These are phyloP conservation scores for Rafetus swinhoei DNA, from an alignment of 2,113 vertebrate species.

Conservation along the genomic window DNA sequence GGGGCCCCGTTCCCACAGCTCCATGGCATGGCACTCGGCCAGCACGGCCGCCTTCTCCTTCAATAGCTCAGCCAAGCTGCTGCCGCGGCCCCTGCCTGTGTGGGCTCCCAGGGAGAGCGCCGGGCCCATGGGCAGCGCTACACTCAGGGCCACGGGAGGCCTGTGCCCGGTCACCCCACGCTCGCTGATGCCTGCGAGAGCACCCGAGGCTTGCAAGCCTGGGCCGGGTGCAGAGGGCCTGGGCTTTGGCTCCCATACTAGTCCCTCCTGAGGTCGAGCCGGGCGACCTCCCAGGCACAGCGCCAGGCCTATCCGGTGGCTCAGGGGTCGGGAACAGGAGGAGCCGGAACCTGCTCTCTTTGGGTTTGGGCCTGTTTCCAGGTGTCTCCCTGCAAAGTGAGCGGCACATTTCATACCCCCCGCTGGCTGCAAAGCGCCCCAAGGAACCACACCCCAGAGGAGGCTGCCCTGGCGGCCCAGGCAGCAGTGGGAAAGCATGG, in stretches of 20 bases:
- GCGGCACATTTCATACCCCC: neutral
- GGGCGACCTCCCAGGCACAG: neutral
- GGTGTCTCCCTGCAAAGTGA: neutral
- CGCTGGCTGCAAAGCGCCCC: neutral
- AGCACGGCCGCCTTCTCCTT: constrained; percentile 71
- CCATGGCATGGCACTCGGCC: constrained; percentile 69
- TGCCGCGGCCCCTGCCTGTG: neutral
- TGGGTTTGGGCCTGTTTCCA: neutral
- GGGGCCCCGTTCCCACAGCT: constrained; percentile 72
- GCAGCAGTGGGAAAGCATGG: neutral
- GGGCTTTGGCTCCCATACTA: neutral
- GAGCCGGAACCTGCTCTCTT: neutral
- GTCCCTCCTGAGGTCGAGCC: neutral
- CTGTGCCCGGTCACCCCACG: neutral
- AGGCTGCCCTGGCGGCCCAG: neutral
- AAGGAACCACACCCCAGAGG: neutral
- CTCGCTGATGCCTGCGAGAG: neutral
- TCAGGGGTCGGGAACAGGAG: rapidly evolving
- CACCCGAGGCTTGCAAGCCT: too few relatives aligned
- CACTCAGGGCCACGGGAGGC: neutral
- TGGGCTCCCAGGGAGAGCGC: too few relatives aligned
- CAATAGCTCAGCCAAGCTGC: constrained; percentile 61
- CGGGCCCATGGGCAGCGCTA: neutral
- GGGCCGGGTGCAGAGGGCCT: neutral
- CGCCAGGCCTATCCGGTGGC: neutral